Conservation (phyloP, 2,888 invertebrate genomes). For the Oscheius sp. region DNA sequence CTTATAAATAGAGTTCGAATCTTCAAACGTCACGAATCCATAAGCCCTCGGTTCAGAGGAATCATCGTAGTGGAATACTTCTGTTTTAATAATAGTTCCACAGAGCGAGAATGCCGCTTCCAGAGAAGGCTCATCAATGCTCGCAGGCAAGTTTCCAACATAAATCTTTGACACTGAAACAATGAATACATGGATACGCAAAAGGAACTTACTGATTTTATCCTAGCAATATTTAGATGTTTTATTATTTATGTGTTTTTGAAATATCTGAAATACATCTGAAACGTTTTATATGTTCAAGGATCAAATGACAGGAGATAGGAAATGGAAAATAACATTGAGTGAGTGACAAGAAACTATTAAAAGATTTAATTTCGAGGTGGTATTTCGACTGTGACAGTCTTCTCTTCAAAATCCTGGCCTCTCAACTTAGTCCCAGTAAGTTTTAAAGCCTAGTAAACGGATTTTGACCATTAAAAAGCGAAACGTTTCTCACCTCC, state of each 20-base stretch:
- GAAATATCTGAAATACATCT: too few relatives aligned
- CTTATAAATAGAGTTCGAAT: background rate
- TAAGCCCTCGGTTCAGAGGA: background rate
- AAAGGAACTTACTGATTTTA: background rate
- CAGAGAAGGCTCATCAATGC: background rate
- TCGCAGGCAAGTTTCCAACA: slow-evolving; percentile 13
- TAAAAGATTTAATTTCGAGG: background rate
- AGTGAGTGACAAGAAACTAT: background rate
- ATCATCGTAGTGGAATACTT: background rate
- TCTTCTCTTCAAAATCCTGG: background rate
- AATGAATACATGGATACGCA: background rate
- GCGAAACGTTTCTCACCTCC: background rate
- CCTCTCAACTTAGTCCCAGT: background rate
- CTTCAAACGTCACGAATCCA: slow-evolving; percentile 1
- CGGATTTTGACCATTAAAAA: background rate
- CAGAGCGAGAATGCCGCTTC: background rate
- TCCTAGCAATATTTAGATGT: background rate
- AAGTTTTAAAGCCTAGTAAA: background rate
- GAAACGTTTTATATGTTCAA: background rate
- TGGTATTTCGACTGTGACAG: background rate
- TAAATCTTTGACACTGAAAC: background rate
- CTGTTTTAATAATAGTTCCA: background rate
- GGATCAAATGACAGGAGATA: background rate
- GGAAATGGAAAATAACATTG: background rate
- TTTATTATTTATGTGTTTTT: too few relatives aligned